A percentile compares a stretch with the other conserved stretches of the same genome.
Conservation (phyloP, 2,113 vertebrate genomes). For the Oplegnathus fasciatus region DNA sequence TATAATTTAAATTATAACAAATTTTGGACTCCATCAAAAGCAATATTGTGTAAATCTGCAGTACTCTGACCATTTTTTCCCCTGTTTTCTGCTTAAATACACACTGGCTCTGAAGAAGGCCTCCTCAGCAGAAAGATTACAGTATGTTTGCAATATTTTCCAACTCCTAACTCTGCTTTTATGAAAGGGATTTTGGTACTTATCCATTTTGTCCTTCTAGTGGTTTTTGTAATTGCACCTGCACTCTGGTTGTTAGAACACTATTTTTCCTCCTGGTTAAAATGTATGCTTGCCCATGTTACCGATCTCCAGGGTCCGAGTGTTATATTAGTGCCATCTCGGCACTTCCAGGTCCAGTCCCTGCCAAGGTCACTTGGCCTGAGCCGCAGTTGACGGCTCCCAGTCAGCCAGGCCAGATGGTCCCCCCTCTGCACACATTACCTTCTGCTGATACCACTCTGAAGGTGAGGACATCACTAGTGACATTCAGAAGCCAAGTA, state of each 20-base stretch:
- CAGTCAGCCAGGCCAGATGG: conserved; percentile 83
- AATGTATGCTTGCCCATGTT: conserved; percentile 47
- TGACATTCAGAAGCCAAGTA: conserved; percentile 65
- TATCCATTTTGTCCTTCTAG: conserved; percentile 5
- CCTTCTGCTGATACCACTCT: conserved; percentile 65
- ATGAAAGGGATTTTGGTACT: background rate
- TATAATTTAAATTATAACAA: background rate
- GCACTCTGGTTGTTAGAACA: conserved; percentile 14
- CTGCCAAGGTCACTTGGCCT: conserved; percentile 82
- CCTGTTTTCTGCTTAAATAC: background rate
- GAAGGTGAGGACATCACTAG: conserved; percentile 78
- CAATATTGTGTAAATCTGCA: background rate
- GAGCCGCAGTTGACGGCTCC: conserved; percentile 72
- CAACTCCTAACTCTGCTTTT: background rate
- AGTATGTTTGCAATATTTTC: background rate
- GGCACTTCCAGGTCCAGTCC: conserved; percentile 57
- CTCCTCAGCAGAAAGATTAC: background rate
- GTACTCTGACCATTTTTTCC: background rate
- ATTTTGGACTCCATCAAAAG: background rate
- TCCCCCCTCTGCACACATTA: conserved; percentile 72
- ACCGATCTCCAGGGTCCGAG: conserved; percentile 53
- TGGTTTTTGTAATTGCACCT: conserved; percentile 22
- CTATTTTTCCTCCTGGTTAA: conserved; percentile 32
- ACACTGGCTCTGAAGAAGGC: background rate
- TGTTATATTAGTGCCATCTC: conserved; percentile 74